A percentile compares a stretch with the other conserved stretches of the same genome.
Evolutionary conservation across 2,797 vertebrate species (phyloP).

Genomic region (Sebastes nivosus): DNA sequence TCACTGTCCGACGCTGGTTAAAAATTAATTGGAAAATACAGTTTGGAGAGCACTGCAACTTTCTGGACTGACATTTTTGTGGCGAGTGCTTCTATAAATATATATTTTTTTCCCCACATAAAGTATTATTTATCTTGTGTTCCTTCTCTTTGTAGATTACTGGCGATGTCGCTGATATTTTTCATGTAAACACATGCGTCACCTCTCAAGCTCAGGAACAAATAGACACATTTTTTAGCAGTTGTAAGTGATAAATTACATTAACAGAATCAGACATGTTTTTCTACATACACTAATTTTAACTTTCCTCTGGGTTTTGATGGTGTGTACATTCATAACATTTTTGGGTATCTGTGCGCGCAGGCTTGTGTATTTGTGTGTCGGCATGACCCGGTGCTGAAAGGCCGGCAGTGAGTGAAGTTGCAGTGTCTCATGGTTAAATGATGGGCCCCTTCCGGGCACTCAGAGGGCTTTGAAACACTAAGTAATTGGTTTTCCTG

Average conservation of each 20-base stretch:
- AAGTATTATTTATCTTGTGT: not conserved
- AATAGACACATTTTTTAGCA: not conserved
- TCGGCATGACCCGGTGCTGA: conserved; percentile 15
- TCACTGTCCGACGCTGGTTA: conserved; percentile 49
- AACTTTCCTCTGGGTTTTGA: not conserved
- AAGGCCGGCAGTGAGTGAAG: conserved; percentile 58
- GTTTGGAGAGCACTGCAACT: conserved; percentile 20
- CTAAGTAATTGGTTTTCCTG: conserved; percentile 81
- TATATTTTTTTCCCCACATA: not conserved
- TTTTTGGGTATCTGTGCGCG: not conserved
- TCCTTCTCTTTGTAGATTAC: not conserved
- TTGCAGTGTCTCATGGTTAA: conserved; percentile 73
- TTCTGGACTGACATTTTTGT: conserved; percentile 1
- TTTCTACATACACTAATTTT: not conserved
- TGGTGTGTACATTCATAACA: not conserved
- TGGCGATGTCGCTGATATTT: not conserved
- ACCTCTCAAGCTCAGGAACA: not conserved
- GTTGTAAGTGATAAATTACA: not conserved
- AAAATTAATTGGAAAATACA: conserved; percentile 58
- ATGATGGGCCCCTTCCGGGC: conserved; percentile 67
- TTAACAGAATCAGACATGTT: not conserved
- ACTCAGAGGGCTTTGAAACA: conserved; percentile 67
- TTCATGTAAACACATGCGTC: not conserved
- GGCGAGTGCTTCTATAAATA: not conserved
- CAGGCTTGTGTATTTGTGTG: not conserved